These are phyloP conservation scores for Dasyprocta punctata DNA, from an alignment of 2,113 vertebrate genomes.

Conservation along the genomic window DNA sequence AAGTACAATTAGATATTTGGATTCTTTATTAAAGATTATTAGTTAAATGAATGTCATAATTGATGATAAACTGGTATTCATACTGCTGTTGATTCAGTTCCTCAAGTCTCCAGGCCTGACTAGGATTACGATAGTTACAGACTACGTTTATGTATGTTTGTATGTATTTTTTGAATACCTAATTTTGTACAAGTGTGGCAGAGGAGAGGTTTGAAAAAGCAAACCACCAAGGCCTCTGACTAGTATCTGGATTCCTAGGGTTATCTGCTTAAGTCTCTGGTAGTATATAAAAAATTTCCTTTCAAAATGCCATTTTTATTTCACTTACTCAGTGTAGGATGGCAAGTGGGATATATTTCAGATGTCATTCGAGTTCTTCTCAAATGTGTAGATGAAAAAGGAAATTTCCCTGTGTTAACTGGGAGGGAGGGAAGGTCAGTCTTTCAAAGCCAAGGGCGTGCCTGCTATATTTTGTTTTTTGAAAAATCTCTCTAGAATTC, in stretches of 20 bases:
- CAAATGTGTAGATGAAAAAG: constrained; percentile 20
- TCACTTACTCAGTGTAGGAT: constrained; percentile 37
- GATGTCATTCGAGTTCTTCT: not conserved
- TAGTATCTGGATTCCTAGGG: not conserved
- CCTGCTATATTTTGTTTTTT: constrained; percentile 39
- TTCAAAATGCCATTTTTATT: constrained; percentile 41
- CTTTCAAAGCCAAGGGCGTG: constrained; percentile 45
- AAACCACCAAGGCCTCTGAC: not conserved
- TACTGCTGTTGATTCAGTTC: not conserved
- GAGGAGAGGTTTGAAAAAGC: not conserved
- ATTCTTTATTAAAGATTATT: constrained; percentile 25
- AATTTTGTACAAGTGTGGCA: constrained; percentile 32
- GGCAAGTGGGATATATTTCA: constrained; percentile 46
- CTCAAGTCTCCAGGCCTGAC: not conserved
- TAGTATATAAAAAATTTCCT: not conserved
- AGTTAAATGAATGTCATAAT: not conserved
- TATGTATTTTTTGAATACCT: not conserved
- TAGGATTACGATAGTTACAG: not conserved
- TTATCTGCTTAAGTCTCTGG: not conserved
- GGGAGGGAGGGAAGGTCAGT: constrained; percentile 27
- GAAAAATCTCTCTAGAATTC: constrained; percentile 12
- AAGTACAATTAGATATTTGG: constrained; percentile 36
- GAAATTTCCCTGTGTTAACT: constrained; percentile 25
- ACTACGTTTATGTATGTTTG: constrained; percentile 30
- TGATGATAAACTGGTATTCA: constrained; percentile 11